Evolutionary conservation across 2,113 vertebrate genomes (phyloP).

Genomic region (Lipophrys pholis): DNA sequence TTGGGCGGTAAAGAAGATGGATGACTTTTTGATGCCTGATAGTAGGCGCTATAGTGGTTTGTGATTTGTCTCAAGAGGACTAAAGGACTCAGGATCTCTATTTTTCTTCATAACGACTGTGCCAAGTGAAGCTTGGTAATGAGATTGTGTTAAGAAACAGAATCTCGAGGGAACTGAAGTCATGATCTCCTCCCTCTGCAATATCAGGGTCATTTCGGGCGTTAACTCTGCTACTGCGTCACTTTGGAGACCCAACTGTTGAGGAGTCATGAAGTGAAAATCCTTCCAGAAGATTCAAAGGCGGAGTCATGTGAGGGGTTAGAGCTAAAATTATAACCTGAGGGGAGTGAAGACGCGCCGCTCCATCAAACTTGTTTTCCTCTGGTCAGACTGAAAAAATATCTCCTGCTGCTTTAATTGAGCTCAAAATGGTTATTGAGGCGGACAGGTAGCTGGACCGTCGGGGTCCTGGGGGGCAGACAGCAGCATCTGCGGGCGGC

Average conservation of each 20-base stretch:
- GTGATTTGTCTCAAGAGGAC: neutral
- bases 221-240: neutral
- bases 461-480: constrained; percentile 28
- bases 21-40: neutral
- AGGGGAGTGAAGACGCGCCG: neutral
- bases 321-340: constrained; percentile 23
- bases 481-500: constrained; percentile 48
- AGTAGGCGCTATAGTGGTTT: neutral
- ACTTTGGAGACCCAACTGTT: constrained; percentile 5
- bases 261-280: neutral
- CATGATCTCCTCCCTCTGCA: neutral
- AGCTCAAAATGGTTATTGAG: constrained; percentile 35
- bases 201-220: neutral
- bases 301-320: constrained; percentile 5
- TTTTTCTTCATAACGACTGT: neutral
- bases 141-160: neutral
- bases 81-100: neutral
- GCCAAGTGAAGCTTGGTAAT: neutral
- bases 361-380: constrained; percentile 36
- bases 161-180: neutral
- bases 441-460: constrained; percentile 7
- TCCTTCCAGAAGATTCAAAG: constrained; percentile 5
- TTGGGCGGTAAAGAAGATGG: neutral
- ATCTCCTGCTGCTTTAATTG: constrained; percentile 35
- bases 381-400: constrained; percentile 18